These are phyloP conservation scores for Fringilla coelebs DNA, from an alignment of 2,797 vertebrate genomes.

Conservation along the genomic window DNA sequence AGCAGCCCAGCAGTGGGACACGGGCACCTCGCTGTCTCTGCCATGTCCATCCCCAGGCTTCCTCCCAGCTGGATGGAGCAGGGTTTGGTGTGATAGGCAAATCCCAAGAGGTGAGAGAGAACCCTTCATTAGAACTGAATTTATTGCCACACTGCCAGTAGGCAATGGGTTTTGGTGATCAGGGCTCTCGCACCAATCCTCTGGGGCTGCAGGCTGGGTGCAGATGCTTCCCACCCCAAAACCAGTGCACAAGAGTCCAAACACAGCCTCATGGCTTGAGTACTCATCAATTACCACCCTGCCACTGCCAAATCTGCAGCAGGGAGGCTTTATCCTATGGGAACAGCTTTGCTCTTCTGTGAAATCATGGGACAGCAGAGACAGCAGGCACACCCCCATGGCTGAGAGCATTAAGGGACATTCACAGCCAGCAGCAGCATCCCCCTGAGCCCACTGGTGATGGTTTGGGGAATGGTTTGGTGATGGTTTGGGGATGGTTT, in stretches of 20 bases:
- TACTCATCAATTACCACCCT: background rate
- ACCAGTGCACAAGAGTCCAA: background rate
- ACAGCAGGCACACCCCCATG: fast-evolving
- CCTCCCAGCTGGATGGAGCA: background rate
- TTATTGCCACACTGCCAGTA: background rate
- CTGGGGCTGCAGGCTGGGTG: background rate
- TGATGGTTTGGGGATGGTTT: fast-evolving
- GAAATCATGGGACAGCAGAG: background rate
- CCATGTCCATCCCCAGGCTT: constrained; percentile 21
- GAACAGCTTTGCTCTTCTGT: background rate
- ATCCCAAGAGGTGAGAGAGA: background rate
- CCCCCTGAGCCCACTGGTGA: fast-evolving
- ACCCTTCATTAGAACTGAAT: background rate
- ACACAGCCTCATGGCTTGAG: background rate
- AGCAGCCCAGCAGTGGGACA: constrained; percentile 1
- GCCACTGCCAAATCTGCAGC: background rate
- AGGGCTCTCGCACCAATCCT: background rate
- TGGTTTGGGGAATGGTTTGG: too few species aligned
- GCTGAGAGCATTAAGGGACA: fast-evolving
- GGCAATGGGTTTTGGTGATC: background rate
- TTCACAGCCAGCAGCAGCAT: background rate
- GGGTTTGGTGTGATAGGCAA: background rate
- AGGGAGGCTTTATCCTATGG: background rate
- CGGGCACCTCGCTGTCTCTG: background rate
- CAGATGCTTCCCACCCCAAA: background rate